A percentile compares a stretch with the other conserved stretches of the same genome.
phyloP scores from a whole-genome alignment of 1,140 invertebrate species.

The Glomeris maerens region DNA sequence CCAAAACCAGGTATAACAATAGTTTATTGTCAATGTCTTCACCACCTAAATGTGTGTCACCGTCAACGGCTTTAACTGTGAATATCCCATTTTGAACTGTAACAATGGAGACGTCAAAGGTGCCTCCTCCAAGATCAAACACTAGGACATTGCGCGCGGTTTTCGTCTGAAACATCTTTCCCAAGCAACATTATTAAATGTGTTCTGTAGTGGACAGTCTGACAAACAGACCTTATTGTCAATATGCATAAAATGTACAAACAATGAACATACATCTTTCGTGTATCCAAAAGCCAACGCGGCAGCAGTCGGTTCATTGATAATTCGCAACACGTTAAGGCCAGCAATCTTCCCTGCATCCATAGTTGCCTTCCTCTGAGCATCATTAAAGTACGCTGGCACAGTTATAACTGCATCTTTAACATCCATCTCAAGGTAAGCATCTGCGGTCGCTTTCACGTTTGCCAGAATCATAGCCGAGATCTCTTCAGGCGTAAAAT shows the following conservation, averaged over 20 bases:
- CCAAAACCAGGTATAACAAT: conserved; percentile 89
- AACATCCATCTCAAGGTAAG: conserved; percentile 31
- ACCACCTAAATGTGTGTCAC: conserved; percentile 90
- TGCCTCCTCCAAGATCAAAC: no score
- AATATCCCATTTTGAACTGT: conserved; percentile 93
- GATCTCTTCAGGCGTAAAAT: conserved; percentile 55
- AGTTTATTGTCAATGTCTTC: conserved; percentile 95
- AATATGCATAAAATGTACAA: no score
- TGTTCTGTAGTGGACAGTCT: no score
- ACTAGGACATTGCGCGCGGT: no score
- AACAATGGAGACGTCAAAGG: conserved; percentile 90
- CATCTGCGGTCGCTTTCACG: conserved; percentile 42
- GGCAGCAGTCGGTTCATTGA: conserved; percentile 43
- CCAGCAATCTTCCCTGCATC: conserved; percentile 53
- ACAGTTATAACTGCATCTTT: conserved; percentile 43
- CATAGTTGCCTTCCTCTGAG: no score
- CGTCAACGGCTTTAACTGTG: conserved; percentile 90
- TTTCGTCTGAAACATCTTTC: no score
- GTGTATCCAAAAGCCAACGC: conserved; percentile 35
- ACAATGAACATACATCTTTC: no score
- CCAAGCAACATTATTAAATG: no score
- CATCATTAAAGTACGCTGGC: conserved; percentile 54
- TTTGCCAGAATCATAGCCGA: conserved; percentile 49
- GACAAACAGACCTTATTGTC: no score
- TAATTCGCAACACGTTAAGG: conserved; percentile 49